phyloP scores from a whole-genome alignment of 2,113 vertebrate species.

The Dolichallabes microphthalmus region DNA sequence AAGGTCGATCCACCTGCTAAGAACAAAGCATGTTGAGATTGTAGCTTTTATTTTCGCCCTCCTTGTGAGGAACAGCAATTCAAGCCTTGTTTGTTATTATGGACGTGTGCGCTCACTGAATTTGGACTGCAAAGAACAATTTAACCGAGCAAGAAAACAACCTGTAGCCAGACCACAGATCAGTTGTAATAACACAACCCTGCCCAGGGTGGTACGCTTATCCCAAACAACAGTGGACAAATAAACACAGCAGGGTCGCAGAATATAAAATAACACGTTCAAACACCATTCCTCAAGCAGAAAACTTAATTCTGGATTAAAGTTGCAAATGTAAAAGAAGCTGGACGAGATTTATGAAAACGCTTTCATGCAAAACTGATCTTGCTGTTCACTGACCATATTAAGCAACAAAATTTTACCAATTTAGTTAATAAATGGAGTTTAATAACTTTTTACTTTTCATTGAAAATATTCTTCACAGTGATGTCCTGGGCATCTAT shows the following conservation, averaged over 20 bases:
- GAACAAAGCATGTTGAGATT: slow-evolving; percentile 56
- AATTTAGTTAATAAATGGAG: not conserved
- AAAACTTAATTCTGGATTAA: slow-evolving; percentile 39
- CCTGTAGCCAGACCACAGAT: slow-evolving; percentile 16
- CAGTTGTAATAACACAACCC: slow-evolving; percentile 49
- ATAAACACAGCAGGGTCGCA: slow-evolving; percentile 45
- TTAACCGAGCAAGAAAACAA: slow-evolving; percentile 47
- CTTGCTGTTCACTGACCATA: not conserved
- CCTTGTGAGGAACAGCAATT: slow-evolving; percentile 41
- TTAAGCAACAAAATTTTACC: not conserved
- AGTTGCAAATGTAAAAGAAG: slow-evolving; percentile 19
- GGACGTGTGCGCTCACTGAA: slow-evolving; percentile 43
- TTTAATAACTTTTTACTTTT: not conserved
- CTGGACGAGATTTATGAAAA: slow-evolving; percentile 4
- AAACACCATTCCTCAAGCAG: slow-evolving; percentile 13
- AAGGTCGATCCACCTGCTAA: slow-evolving; percentile 63
- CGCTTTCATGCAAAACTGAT: slow-evolving; percentile 3
- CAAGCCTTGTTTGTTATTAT: slow-evolving; percentile 55
- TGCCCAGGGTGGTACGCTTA: slow-evolving; percentile 36
- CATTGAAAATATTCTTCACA: not conserved
- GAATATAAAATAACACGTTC: slow-evolving; percentile 27
- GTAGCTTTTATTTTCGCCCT: slow-evolving; percentile 39
- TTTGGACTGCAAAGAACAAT: slow-evolving; percentile 44
- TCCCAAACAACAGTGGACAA: slow-evolving; percentile 39
- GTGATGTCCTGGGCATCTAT: slow-evolving; percentile 13